phyloP scores from a whole-genome alignment of 1,140 invertebrate species.

The Drosophila biarmipes region DNA sequence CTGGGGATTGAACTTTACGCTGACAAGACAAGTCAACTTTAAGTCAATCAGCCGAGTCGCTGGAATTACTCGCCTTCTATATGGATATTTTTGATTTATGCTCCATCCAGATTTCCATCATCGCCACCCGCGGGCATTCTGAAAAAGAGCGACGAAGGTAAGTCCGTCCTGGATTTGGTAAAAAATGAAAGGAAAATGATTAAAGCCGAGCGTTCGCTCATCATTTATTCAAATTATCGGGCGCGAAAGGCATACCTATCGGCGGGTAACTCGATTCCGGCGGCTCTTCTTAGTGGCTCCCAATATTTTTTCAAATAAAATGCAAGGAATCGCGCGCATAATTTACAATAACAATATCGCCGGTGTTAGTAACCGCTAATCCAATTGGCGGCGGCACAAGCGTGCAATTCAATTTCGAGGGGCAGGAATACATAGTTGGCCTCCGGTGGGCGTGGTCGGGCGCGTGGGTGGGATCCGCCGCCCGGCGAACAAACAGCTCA shows the following conservation, averaged over 20 bases:
- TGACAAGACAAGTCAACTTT: conserved; percentile 72
- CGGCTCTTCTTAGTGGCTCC: conserved; percentile 14
- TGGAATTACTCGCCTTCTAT: conserved; percentile 39
- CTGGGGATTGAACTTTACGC: conserved; percentile 8
- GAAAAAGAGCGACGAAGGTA: conserved; percentile 84
- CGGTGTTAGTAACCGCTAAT: conserved; percentile 82
- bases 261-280: conserved; percentile 75
- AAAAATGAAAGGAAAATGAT: conserved; percentile 63
- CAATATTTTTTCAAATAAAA: conserved; percentile 50
- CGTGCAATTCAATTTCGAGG: conserved; percentile 73
- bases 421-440: conserved; percentile 34
- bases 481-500: conserved; percentile 72
- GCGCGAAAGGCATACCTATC: conserved; percentile 41
- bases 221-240: conserved; percentile 80
- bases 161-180: conserved; percentile 32
- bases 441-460: conserved; percentile 24
- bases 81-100: conserved; percentile 47
- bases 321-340: conserved; percentile 71
- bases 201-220: conserved; percentile 58
- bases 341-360: conserved; percentile 81
- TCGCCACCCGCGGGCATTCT: conserved; percentile 81
- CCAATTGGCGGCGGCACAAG: conserved; percentile 72
- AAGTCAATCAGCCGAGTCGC: conserved; percentile 64
- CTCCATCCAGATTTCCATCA: conserved; percentile 76
- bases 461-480: conserved; percentile 1